Evolutionary conservation across 2,113 vertebrate species (phyloP), one percentile per base, ranked within the genome.

Genomic region (Nothocercus julius): DNA sequence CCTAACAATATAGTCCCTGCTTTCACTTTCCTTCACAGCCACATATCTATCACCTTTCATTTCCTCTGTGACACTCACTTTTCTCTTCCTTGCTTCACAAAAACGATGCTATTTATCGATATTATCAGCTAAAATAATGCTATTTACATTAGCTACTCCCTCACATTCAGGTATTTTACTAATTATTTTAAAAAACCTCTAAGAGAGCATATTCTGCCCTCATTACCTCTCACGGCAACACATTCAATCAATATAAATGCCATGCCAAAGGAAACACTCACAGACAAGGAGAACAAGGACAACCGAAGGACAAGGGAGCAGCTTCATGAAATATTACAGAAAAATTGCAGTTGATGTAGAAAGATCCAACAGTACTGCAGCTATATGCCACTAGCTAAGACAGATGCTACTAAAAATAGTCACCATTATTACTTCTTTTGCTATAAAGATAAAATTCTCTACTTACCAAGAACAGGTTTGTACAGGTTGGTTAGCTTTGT

Each of bases 401-500:
- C 47, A 66, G 40, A n/a, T 16, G 40, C 25, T 54, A 30, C 77
- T 13, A 10, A 59, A 34, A 85, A 73, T 36, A 79, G 30, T 3
- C 78, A 68, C 34, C 27, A 3, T 34, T 14, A 58, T 13, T 44
- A 28, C 36, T 89, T 67, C 49, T 85, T 59, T 28, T 38, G 18
- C 34, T 11, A 32, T 14, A 21, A 67, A 77, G 34, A 36, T 16
- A 91, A 87, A 90, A 49, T 25, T 62, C 27, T 70, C n/a, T 68
- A 98, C 98, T 98, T 97, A 99, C 99, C 99, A 87, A 99, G 98
- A 92, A 99, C 98, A 95, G 99, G 99, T 94, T 99, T 99, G 98
- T 99, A 99, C 95, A 99, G 98, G 96, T 99, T 99, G 89, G 99
- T 99, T 87, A 99, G 97, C 95, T 99, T 99, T 85, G 99, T 99